Conservation (phyloP, 2,888 invertebrate genomes). For the Prostheceraeus crozeri region DNA sequence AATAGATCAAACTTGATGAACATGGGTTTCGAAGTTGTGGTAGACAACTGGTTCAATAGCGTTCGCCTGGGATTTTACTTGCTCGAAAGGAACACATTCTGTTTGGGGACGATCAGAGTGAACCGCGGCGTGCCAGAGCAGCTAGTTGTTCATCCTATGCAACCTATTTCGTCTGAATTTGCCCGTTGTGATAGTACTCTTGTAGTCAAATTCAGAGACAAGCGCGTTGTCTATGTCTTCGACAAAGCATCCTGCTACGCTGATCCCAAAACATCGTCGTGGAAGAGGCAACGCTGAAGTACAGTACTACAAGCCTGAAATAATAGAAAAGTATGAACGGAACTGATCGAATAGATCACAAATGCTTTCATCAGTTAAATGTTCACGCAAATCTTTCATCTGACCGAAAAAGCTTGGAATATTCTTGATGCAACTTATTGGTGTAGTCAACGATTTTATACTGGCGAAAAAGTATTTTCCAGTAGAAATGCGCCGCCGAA, state of each 20-base stretch:
- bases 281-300: slow-evolving; percentile 14
- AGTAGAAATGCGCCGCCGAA: background rate
- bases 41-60: slow-evolving; percentile 26
- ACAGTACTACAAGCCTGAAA: no score
- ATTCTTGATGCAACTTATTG: slow-evolving; percentile 22
- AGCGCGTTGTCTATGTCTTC: slow-evolving; percentile 22
- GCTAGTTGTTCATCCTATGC: slow-evolving; percentile 18
- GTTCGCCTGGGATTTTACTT: background rate
- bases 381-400: slow-evolving; percentile 1
- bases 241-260: slow-evolving; percentile 15
- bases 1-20: background rate
- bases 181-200: slow-evolving; percentile 3
- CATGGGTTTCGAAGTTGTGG: background rate
- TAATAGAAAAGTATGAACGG: no score
- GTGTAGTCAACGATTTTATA: slow-evolving; percentile 12
- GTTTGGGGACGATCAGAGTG: slow-evolving; percentile 4
- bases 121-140: slow-evolving; percentile 3
- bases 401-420: slow-evolving; percentile 21
- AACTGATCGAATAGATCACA: slow-evolving; percentile 15
- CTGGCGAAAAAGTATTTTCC: slow-evolving; percentile 19
- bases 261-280: slow-evolving; percentile 9
- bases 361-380: slow-evolving; percentile 10
- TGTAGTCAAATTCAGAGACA: slow-evolving; percentile 15
- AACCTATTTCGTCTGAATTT: slow-evolving; percentile 21
- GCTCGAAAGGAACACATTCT: slow-evolving; percentile 16